phyloP scores from a whole-genome alignment of 2,888 invertebrate species.

The Branchipolynoe longqiensis region DNA sequence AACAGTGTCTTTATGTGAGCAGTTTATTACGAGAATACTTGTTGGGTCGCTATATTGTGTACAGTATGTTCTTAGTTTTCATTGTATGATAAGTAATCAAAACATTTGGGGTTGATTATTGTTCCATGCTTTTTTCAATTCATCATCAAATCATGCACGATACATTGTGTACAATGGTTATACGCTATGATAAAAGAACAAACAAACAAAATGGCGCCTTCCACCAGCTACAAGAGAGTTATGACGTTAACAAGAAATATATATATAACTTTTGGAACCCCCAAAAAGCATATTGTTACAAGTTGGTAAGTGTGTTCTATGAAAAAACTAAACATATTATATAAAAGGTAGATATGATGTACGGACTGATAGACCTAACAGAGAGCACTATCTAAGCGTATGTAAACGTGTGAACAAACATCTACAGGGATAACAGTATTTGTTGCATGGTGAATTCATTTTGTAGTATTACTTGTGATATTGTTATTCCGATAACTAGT shows the following conservation, averaged over 20 bases:
- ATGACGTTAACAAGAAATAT: background rate
- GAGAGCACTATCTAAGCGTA: background rate
- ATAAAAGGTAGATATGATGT: slow-evolving; percentile 7
- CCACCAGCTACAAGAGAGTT: slow-evolving; percentile 27
- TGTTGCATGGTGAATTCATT: slow-evolving; percentile 53
- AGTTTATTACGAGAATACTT: slow-evolving; percentile 40
- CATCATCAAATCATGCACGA: slow-evolving; percentile 44
- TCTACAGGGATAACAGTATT: slow-evolving; percentile 42
- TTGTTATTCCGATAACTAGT: slow-evolving; percentile 51
- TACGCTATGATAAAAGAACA: background rate
- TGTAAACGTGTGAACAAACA: background rate
- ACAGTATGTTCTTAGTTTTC: slow-evolving; percentile 52
- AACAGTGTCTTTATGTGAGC: slow-evolving; percentile 51
- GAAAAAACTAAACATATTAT: slow-evolving; percentile 6
- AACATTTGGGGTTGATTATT: slow-evolving; percentile 38
- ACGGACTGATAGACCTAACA: slow-evolving; percentile 9
- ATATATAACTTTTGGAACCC: slow-evolving; percentile 40
- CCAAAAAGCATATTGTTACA: slow-evolving; percentile 34
- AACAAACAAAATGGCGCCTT: background rate
- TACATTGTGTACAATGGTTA: slow-evolving; percentile 27
- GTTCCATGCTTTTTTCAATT: slow-evolving; percentile 41
- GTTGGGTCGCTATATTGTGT: slow-evolving; percentile 54
- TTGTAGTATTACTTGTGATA: slow-evolving; percentile 56
- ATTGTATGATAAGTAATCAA: slow-evolving; percentile 46
- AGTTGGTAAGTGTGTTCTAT: slow-evolving; percentile 29